A percentile compares a stretch with the other conserved stretches of the same genome.
phyloP scores from a whole-genome alignment of 2,113 vertebrate genomes.

The Bubo bubo region DNA sequence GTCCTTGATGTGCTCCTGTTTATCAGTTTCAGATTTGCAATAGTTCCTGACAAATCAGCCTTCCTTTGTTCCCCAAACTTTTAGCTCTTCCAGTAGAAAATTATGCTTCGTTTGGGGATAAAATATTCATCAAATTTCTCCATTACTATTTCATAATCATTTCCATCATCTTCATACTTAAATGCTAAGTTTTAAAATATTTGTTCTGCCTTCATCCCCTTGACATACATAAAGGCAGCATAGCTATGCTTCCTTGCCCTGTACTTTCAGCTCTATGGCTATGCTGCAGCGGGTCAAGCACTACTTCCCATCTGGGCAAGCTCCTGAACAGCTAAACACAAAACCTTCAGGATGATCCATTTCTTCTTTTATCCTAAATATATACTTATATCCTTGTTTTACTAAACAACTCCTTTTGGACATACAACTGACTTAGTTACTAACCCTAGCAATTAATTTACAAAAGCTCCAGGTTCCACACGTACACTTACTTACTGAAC shows the following conservation, averaged over 20 bases:
- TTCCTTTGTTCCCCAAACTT: background rate
- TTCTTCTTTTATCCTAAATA: background rate
- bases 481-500: background rate
- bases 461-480: background rate
- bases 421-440: background rate
- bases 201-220: background rate
- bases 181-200: background rate
- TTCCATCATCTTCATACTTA: background rate
- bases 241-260: background rate
- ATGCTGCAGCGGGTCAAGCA: background rate
- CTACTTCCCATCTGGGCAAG: background rate
- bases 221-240: background rate
- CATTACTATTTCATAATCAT: constrained; percentile 6
- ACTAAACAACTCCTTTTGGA: background rate
- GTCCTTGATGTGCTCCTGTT: constrained; percentile 7
- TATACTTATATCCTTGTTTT: background rate
- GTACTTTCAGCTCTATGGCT: background rate
- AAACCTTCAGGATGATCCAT: background rate
- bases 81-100: background rate
- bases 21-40: background rate
- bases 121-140: constrained; percentile 14
- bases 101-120: background rate
- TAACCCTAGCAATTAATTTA: background rate
- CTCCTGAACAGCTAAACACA: background rate
- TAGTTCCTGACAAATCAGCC: background rate